Base-by-base conservation (phyloP, 2,888 invertebrate genomes). In the Nyleta sp. region DNA sequence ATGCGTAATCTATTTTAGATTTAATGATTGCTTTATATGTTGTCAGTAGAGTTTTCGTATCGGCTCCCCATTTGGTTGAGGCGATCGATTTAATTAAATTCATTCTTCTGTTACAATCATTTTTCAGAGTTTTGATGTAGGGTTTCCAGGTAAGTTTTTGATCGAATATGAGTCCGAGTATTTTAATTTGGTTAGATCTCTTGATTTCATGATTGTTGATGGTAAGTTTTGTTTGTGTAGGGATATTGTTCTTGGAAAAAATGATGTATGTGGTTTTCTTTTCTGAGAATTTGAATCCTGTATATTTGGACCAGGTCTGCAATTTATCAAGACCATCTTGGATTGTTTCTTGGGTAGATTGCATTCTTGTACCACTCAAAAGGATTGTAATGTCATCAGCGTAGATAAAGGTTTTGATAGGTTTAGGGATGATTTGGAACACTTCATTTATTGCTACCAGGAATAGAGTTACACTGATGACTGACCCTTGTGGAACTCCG, bases 1-100 rank as follows among this genome's bases (percentile, higher is more conserved):
- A 72, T 1, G 81, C 84, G 28, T 84, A 84, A 13, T 84, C 82
- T 0, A 84, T 8, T 70, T 73, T 65, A 1, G 70, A 44, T 46
- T 52, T 17, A 10, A 67, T 20, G 10, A 48, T n/a, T 13, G 72
- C 73, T 22, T 44, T 77, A 42, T 81, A 81, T 10, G 76, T 75
- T 8, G 22, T 46, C 5, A 64, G 7, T 7, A 81, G 52, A 2
- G 57, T 46, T 18, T 71, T 17, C n/a, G 31, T 31, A 15, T 65
- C 60, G 1, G 65, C 74, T 35, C 70, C 74, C 79, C 64, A 79
- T 8, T 65, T 35, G 22, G 13, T 70, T 24, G 64, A 65, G 10
- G 70, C 42, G 42, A 81, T 42, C 11, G 24, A 17, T 76, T 81
- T 80, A 6, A 80, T 28, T n/a, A 82, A 33, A 33, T 81, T 81